Conservation (phyloP, 2,888 invertebrate species). For the Agelastica alni region DNA sequence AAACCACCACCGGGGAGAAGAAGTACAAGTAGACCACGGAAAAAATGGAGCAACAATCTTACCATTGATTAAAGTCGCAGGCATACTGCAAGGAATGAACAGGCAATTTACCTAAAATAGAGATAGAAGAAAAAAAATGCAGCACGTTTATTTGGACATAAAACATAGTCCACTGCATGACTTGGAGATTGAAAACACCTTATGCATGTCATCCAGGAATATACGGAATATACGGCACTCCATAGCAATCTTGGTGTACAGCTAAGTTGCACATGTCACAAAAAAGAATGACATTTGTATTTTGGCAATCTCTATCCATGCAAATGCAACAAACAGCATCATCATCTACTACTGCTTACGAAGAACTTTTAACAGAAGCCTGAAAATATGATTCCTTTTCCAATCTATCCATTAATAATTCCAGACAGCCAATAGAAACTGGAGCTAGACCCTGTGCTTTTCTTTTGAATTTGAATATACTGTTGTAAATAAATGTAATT, state of each 20-base stretch:
- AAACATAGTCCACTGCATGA: constrained; percentile 92
- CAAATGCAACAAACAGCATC: constrained; percentile 99
- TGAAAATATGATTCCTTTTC: constrained; percentile 98
- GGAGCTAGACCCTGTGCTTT: constrained; percentile 70
- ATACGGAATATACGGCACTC: constrained; percentile 72
- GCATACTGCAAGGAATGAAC: too few relatives aligned
- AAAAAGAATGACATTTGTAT: constrained; percentile 97
- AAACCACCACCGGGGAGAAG: background rate
- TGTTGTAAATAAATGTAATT: too few relatives aligned
- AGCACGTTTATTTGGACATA: constrained; percentile 97
- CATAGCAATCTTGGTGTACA: constrained; percentile 99
- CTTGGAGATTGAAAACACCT: constrained; percentile 96
- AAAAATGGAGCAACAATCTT: background rate
- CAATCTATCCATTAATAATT: constrained; percentile 94
- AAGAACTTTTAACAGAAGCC: constrained; percentile 71
- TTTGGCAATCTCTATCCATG: constrained; percentile 98
- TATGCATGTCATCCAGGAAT: constrained; percentile 66
- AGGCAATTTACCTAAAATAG: too few relatives aligned
- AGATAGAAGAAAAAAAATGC: too few relatives aligned
- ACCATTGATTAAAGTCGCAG: too few relatives aligned
- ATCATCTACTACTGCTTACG: constrained; percentile 85
- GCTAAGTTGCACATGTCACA: constrained; percentile 99
- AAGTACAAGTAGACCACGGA: background rate
- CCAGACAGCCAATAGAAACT: constrained; percentile 88
- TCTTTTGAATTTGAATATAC: too few relatives aligned